Conservation (phyloP, 2,113 vertebrate species). For the Cinclus cinclus region DNA sequence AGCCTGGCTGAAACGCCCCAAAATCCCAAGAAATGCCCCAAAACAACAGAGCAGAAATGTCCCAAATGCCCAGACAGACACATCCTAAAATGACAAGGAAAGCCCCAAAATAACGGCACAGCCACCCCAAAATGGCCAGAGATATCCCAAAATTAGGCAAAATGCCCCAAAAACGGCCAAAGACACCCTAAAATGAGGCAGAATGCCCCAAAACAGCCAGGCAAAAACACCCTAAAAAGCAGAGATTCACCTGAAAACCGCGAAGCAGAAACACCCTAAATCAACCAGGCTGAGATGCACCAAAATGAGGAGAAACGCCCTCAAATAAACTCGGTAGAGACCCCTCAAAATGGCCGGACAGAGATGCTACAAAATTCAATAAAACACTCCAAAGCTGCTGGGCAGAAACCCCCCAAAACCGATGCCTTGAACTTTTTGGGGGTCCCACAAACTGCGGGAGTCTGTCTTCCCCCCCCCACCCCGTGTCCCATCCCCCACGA, state of each 20-base stretch:
- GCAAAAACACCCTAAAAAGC: not conserved
- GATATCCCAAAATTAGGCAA: not conserved
- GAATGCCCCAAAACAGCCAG: not conserved
- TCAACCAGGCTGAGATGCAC: rapidly evolving
- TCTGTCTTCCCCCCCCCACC: rapidly evolving
- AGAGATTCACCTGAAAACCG: rapidly evolving
- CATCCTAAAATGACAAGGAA: not conserved
- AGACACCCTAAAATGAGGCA: not conserved
- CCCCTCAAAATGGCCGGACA: not conserved
- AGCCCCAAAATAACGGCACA: not conserved
- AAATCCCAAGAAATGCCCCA: not conserved
- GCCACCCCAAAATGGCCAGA: not conserved
- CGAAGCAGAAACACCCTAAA: not conserved
- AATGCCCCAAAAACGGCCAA: not conserved
- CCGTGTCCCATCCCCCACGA: not conserved
- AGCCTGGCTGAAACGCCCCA: not conserved
- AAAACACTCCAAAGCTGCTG: not conserved
- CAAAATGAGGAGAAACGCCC: not conserved
- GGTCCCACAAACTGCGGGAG: rapidly evolving
- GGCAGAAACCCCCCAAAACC: not conserved
- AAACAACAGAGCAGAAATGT: not conserved
- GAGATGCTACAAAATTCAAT: not conserved
- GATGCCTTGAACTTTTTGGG: rapidly evolving
- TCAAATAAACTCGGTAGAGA: not conserved
- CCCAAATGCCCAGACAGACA: not conserved